Percentiles rank a stretch among this genome's conserved stretches.
Evolutionary conservation across 2,888 invertebrate species (phyloP).

Genomic region (Drosophila meridionalis): DNA sequence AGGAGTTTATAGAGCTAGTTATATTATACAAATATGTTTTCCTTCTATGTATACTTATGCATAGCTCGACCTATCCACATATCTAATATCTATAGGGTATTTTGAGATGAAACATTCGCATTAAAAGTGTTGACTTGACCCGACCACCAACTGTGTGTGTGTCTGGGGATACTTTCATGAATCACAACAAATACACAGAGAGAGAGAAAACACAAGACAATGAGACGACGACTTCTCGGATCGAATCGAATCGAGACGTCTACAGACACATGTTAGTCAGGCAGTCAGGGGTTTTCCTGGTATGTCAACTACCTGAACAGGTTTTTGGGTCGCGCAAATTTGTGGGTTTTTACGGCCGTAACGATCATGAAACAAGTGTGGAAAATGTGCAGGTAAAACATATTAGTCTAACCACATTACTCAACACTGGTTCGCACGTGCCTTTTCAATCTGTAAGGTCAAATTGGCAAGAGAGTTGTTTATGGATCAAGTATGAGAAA

Average conservation of each 20-base stretch:
- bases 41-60: too few relatives aligned
- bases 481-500: neutral
- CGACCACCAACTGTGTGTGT: slow-evolving; percentile 28
- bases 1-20: neutral
- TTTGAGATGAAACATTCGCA: slow-evolving; percentile 17
- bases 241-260: slow-evolving; percentile 12
- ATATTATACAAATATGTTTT: too few relatives aligned
- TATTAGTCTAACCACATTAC: slow-evolving; percentile 11
- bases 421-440: slow-evolving; percentile 19
- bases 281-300: slow-evolving; percentile 74
- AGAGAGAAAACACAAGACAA: slow-evolving; percentile 44
- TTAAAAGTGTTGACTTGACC: slow-evolving; percentile 11
- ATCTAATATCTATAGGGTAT: slow-evolving; percentile 16
- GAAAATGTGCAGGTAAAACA: slow-evolving; percentile 62
- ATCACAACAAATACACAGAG: slow-evolving; percentile 48
- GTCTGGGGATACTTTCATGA: slow-evolving; percentile 68
- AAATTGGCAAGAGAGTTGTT: neutral
- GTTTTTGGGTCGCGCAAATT: slow-evolving; percentile 70
- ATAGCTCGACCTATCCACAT: neutral
- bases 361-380: slow-evolving; percentile 28
- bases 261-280: slow-evolving; percentile 71
- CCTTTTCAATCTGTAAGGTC: neutral
- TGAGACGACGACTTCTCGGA: slow-evolving; percentile 38
- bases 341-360: slow-evolving; percentile 15
- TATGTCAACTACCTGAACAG: slow-evolving; percentile 65